phyloP scores from a whole-genome alignment of 2,797 vertebrate genomes.

The Forpus xanthops region DNA sequence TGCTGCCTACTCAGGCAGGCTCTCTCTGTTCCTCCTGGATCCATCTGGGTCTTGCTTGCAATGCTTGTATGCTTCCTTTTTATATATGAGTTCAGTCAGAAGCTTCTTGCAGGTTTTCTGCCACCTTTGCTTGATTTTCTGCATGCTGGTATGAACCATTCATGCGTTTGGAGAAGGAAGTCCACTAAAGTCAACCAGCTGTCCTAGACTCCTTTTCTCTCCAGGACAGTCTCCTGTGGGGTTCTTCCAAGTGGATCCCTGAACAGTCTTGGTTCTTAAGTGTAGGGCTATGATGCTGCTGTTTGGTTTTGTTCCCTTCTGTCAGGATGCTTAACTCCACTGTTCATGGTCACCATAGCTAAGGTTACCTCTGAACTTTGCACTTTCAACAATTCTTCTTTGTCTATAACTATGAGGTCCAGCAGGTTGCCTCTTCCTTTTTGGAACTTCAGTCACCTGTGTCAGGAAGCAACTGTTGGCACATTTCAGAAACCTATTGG shows the following conservation, averaged over 20 bases:
- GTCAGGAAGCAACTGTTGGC: not conserved
- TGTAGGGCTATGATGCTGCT: not conserved
- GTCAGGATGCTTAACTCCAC: not conserved
- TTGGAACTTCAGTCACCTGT: not conserved
- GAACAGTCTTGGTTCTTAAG: not conserved
- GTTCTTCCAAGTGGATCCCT: not conserved
- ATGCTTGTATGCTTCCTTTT: not conserved
- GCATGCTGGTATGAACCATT: not conserved
- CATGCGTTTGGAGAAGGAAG: not conserved
- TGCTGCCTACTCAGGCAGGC: rapidly evolving
- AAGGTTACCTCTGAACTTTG: not conserved
- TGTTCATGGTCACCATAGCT: not conserved
- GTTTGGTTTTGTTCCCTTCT: not conserved
- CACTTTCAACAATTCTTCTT: not conserved
- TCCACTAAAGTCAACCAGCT: not conserved
- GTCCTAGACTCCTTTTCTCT: not conserved
- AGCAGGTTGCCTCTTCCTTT: not conserved
- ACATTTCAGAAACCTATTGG: not conserved
- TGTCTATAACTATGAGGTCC: not conserved
- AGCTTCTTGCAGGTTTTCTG: not conserved
- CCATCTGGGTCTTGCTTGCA: not conserved
- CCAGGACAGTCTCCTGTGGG: not conserved
- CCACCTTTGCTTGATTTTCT: not conserved
- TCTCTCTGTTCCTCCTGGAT: not conserved
- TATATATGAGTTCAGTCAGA: not conserved